Evolutionary conservation across 2,888 invertebrate species (phyloP), one percentile per base, ranked within the genome.

Genomic region (Watsonalla cultraria): DNA sequence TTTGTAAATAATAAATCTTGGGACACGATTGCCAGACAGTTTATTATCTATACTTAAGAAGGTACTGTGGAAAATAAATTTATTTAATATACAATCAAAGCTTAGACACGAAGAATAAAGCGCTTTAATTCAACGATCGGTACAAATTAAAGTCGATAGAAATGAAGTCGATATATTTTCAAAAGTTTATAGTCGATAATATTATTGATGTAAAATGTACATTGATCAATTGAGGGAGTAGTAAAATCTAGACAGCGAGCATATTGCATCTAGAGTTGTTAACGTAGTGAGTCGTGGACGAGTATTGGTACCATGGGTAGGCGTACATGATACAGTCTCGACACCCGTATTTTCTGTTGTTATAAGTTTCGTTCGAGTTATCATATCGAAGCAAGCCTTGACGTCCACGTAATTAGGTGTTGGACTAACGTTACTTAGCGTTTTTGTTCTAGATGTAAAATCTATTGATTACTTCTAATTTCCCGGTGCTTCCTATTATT

Each of bases 401-500:
- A 46, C 11, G 24, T 46, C 51, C n/a, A 42, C 13, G 13, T 14
- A 47, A 42, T 11, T 8, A 11, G 42, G 7, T 7, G 6, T 42
- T 42, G 60, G 60, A 55, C 52, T 42, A 42, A 11, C 42, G 42
- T 42, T 60, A 67, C 68, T 66, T 69, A 73, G 65, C 60, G 61
- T 71, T 78, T 76, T 77, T 72, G 71, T 75, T 77, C 68, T 80
- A 80, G 76, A 64, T 82, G 66, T 79, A 73, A 73, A 74, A 74
- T 73, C 65, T 76, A 74, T 79, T 77, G 70, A 74, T 82, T 77
- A 78, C 74, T 69, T 76, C 71, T 74, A 72, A 72, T 78, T 82
- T 81, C 72, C 85, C 82, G 86, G 90, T 88, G 90, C 90, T 89
- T 90, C 86, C 88, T 84, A 81, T 80, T 83, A 84, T 80, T 83